Percentiles rank a stretch among this genome's conserved stretches.
Evolutionary conservation across 2,113 vertebrate species (phyloP).

Genomic region (Nesogale talazaci): DNA sequence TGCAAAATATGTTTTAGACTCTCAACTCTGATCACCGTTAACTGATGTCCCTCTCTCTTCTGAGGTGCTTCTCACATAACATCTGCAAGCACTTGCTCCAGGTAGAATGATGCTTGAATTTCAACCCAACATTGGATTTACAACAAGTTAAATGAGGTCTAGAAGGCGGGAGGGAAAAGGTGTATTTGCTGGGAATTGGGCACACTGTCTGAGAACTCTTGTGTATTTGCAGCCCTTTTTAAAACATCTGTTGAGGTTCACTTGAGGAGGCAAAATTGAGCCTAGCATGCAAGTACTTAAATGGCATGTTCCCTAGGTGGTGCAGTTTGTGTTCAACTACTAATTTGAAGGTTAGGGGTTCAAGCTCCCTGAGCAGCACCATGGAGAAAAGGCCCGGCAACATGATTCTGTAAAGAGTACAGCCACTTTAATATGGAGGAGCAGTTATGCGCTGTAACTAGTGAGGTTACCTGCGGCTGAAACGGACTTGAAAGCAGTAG

Average conservation of each 20-base stretch:
- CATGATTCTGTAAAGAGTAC: background rate
- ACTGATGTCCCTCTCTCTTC: background rate
- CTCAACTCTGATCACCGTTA: conserved; percentile 30
- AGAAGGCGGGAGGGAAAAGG: background rate
- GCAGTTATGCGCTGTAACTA: background rate
- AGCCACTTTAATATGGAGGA: background rate
- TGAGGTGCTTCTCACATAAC: conserved; percentile 40
- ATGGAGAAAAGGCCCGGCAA: background rate
- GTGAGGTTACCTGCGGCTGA: background rate
- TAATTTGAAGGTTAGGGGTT: background rate
- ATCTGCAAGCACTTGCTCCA: conserved; percentile 34
- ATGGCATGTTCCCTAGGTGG: background rate
- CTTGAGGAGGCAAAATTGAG: background rate
- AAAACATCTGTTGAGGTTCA: background rate
- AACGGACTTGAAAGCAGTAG: background rate
- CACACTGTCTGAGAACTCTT: conserved; percentile 20
- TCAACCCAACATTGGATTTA: conserved; percentile 47
- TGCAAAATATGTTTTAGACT: conserved; percentile 42
- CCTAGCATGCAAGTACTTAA: background rate
- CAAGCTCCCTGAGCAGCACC: background rate
- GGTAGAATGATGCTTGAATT: conserved; percentile 47
- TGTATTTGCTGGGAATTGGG: background rate
- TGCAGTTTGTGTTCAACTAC: background rate
- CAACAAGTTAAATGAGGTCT: conserved; percentile 44
- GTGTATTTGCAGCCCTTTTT: background rate